phyloP scores from a whole-genome alignment of 2,113 vertebrate species.

The Crocuta crocuta region DNA sequence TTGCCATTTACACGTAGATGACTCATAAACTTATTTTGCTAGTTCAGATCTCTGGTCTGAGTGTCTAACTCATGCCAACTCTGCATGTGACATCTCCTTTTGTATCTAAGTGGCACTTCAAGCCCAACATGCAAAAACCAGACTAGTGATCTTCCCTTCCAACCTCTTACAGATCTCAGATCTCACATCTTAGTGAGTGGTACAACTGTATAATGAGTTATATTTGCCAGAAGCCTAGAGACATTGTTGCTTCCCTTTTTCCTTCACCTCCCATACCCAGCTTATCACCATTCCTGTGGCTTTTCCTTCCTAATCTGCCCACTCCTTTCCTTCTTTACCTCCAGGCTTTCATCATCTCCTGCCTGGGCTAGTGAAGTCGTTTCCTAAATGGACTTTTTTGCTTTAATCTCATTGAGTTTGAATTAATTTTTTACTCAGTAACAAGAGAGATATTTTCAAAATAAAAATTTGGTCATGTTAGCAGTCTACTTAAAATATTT shows the following conservation, averaged over 20 bases:
- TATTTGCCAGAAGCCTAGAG: neutral
- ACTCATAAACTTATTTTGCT: slow-evolving; percentile 4
- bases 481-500: neutral
- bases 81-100: neutral
- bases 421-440: neutral
- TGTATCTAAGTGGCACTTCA: neutral
- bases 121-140: neutral
- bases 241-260: neutral
- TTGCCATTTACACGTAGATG: neutral
- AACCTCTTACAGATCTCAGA: neutral
- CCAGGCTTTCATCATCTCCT: neutral
- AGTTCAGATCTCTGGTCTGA: neutral
- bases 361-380: neutral
- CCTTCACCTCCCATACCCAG: neutral
- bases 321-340: neutral
- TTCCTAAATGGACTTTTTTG: neutral
- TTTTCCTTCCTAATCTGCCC: neutral
- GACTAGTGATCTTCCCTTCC: neutral
- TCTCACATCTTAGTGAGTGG: neutral
- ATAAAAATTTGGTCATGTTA: neutral
- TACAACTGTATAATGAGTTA: neutral
- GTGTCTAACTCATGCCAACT: neutral
- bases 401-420: neutral
- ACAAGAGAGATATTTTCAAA: neutral
- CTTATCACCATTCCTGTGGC: neutral